Percentiles rank a stretch among this genome's conserved stretches.
Conservation (phyloP, 2,113 vertebrate genomes). For the Andinoacara biseriatus region DNA sequence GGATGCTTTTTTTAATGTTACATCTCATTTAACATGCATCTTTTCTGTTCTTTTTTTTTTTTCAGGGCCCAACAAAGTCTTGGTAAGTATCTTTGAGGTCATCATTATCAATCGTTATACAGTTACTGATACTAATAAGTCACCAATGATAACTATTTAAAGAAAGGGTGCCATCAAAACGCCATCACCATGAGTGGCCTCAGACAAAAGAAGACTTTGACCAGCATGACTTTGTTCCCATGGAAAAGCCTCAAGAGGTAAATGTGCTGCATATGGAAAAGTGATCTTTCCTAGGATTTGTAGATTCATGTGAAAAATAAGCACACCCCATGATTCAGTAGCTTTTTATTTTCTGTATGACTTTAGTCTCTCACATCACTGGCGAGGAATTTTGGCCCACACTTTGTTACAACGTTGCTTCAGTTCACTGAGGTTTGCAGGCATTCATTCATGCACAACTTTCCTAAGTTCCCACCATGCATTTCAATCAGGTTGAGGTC, state of each 20-base stretch:
- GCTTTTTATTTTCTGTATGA: too few species aligned
- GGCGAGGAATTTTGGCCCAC: too few species aligned
- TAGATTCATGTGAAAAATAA: neutral
- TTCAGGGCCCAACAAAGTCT: slow-evolving; percentile 27
- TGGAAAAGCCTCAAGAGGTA: slow-evolving; percentile 69
- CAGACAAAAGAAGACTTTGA: slow-evolving; percentile 69
- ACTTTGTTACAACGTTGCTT: neutral
- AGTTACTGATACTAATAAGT: neutral
- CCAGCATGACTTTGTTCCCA: slow-evolving; percentile 55
- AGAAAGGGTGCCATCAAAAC: slow-evolving; percentile 44
- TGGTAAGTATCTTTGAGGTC: slow-evolving; percentile 37
- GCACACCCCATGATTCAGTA: neutral
- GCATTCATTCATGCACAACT: neutral
- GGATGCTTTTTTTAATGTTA: neutral
- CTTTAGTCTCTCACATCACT: too few species aligned
- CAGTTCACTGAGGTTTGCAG: neutral
- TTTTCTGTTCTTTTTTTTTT: neutral
- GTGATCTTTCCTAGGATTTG: too few species aligned
- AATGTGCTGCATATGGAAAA: neutral
- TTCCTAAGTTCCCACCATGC: neutral
- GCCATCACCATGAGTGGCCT: slow-evolving; percentile 75
- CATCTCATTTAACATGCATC: neutral
- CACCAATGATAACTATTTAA: neutral
- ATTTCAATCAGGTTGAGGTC: neutral
- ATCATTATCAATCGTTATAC: neutral